These are phyloP conservation scores for Acromyrmex heyeri DNA, from an alignment of 1,140 invertebrate genomes.

Conservation along the genomic window DNA sequence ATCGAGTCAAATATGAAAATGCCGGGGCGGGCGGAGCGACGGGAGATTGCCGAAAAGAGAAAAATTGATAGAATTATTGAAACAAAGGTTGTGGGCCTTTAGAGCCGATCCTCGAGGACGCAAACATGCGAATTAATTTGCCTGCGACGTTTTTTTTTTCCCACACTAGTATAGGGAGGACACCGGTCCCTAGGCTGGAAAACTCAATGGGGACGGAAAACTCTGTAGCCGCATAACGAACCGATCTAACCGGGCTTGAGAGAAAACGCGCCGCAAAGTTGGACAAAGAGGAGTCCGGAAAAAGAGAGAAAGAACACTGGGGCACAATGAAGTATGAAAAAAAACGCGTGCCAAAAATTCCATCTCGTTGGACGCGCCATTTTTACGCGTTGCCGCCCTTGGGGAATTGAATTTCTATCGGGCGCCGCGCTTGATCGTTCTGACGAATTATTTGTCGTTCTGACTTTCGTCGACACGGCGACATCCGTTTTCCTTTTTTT, in stretches of 20 bases:
- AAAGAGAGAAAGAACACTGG: conserved; percentile 57
- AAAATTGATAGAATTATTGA: conserved; percentile 77
- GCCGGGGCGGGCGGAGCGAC: background rate
- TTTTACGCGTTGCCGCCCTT: conserved; percentile 72
- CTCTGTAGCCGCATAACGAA: conserved; percentile 68
- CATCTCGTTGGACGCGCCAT: conserved; percentile 71
- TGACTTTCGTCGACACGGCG: conserved; percentile 67
- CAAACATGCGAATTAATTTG: conserved; percentile 65
- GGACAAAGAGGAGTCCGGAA: conserved; percentile 18
- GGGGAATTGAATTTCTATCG: conserved; percentile 77
- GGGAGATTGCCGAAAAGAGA: conserved; percentile 77
- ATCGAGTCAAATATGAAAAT: conserved; percentile 63
- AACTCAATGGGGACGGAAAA: conserved; percentile 61
- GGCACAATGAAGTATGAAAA: conserved; percentile 68
- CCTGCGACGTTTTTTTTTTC: conserved; percentile 35
- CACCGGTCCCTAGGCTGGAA: conserved; percentile 46
- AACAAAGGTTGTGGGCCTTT: conserved; percentile 69
- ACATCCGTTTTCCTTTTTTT: conserved; percentile 41
- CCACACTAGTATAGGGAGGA: conserved; percentile 9
- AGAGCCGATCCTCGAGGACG: conserved; percentile 57
- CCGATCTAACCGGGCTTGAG: conserved; percentile 52
- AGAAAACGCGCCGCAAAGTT: conserved; percentile 49
- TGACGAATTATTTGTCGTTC: conserved; percentile 72
- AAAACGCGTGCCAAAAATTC: conserved; percentile 69
- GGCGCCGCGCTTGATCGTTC: conserved; percentile 67